These are phyloP conservation scores for Phrixothrix hirtus DNA, from an alignment of 2,888 invertebrate genomes.

Conservation along the genomic window DNA sequence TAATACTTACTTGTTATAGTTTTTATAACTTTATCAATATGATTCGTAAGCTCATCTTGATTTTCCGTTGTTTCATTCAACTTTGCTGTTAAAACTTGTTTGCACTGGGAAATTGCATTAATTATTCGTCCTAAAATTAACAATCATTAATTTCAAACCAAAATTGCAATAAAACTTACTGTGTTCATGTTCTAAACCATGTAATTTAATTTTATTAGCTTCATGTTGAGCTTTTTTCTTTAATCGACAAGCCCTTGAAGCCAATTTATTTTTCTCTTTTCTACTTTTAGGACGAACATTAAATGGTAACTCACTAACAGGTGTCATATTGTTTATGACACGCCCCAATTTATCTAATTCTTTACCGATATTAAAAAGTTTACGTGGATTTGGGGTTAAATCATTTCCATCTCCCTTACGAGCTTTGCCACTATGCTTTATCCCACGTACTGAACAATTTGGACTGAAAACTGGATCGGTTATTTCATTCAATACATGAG, in stretches of 20 bases:
- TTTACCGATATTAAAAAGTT: conserved; percentile 86
- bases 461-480: conserved; percentile 97
- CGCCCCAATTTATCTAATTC: conserved; percentile 89
- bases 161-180: conserved; percentile 66
- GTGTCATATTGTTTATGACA: conserved; percentile 94
- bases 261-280: conserved; percentile 97
- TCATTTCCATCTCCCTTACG: conserved; percentile 98
- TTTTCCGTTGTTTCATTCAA: conserved; percentile 62
- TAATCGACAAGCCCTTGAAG: conserved; percentile 93
- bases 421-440: conserved; percentile 84
- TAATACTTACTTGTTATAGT: conserved; percentile 70
- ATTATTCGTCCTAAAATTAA: conserved; percentile 72
- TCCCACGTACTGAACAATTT: conserved; percentile 85
- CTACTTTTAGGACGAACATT: conserved; percentile 88
- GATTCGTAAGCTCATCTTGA: conserved; percentile 68
- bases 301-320: conserved; percentile 90
- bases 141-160: conserved; percentile 3
- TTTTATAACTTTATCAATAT: conserved; percentile 71
- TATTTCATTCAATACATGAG: conserved; percentile 86
- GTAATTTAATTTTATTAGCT: conserved; percentile 95
- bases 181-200: conserved; percentile 92
- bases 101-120: conserved; percentile 75
- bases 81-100: conserved; percentile 72
- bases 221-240: conserved; percentile 99
- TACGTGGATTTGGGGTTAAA: conserved; percentile 91